phyloP scores from a whole-genome alignment of 2,797 vertebrate genomes.

The Scyliorhinus canicula region DNA sequence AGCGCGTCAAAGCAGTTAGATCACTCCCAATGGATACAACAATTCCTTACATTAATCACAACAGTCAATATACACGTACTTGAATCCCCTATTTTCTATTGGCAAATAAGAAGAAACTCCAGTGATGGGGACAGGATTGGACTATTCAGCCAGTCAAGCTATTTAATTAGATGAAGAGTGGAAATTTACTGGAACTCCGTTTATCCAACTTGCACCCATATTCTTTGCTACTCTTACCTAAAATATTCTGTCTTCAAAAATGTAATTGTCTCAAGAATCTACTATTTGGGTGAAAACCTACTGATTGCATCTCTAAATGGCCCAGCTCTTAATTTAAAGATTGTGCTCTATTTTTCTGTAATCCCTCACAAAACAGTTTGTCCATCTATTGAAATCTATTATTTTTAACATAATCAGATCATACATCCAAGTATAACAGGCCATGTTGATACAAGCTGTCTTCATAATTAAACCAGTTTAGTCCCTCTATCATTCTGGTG shows the following conservation, averaged over 20 bases:
- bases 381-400: background rate
- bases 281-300: background rate
- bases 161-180: background rate
- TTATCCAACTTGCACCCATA: background rate
- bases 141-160: background rate
- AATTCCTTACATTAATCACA: too few relatives aligned
- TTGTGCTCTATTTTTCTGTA: background rate
- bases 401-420: background rate
- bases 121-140: background rate
- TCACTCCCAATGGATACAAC: too few relatives aligned
- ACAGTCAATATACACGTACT: background rate
- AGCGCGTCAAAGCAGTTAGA: too few relatives aligned
- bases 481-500: background rate
- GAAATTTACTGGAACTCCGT: background rate
- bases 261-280: background rate
- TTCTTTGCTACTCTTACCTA: background rate
- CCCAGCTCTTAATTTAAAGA: background rate
- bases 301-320: background rate
- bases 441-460: background rate
- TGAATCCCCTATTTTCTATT: background rate
- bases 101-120: background rate
- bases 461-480: background rate
- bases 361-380: background rate
- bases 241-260: background rate
- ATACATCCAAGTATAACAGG: background rate